Evolutionary conservation across 2,797 vertebrate species (phyloP).

Genomic region (Channa striata): DNA sequence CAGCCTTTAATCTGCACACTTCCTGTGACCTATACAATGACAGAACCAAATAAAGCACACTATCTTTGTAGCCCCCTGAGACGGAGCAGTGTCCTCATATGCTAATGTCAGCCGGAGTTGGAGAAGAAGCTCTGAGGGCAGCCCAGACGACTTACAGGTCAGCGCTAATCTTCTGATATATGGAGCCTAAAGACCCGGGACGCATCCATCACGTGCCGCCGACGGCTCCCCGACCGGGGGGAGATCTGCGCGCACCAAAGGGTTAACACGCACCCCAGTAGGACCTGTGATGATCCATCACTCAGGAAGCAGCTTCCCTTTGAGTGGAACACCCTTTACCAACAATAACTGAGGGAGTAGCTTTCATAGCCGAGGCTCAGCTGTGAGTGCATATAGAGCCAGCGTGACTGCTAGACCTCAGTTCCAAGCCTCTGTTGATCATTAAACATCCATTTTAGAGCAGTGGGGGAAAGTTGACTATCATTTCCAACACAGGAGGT

Average conservation of each 20-base stretch:
- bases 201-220: slow-evolving; percentile 81
- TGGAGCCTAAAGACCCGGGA: slow-evolving; percentile 79
- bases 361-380: slow-evolving; percentile 49
- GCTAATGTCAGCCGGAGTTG: slow-evolving; percentile 77
- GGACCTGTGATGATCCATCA: slow-evolving; percentile 83
- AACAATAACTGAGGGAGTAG: slow-evolving; percentile 48
- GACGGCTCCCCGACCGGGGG: slow-evolving; percentile 74
- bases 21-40: slow-evolving; percentile 72
- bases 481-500: slow-evolving; percentile 79
- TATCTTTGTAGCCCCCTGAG: slow-evolving; percentile 77
- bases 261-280: slow-evolving; percentile 78
- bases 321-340: slow-evolving; percentile 57
- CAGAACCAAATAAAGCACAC: slow-evolving; percentile 80
- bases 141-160: slow-evolving; percentile 81
- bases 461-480: slow-evolving; percentile 83
- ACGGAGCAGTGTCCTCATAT: slow-evolving; percentile 77
- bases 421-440: slow-evolving; percentile 77
- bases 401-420: slow-evolving; percentile 65
- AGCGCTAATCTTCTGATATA: slow-evolving; percentile 87
- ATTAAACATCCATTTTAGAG: slow-evolving; percentile 84
- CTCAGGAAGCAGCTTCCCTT: slow-evolving; percentile 70
- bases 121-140: slow-evolving; percentile 76
- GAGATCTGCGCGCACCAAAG: slow-evolving; percentile 73
- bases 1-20: slow-evolving; percentile 77
- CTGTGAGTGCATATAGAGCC: slow-evolving; percentile 58